Percentiles rank a stretch among this genome's conserved stretches.
Evolutionary conservation across 2,888 invertebrate genomes (phyloP).

Genomic region (Eudemis profundana): DNA sequence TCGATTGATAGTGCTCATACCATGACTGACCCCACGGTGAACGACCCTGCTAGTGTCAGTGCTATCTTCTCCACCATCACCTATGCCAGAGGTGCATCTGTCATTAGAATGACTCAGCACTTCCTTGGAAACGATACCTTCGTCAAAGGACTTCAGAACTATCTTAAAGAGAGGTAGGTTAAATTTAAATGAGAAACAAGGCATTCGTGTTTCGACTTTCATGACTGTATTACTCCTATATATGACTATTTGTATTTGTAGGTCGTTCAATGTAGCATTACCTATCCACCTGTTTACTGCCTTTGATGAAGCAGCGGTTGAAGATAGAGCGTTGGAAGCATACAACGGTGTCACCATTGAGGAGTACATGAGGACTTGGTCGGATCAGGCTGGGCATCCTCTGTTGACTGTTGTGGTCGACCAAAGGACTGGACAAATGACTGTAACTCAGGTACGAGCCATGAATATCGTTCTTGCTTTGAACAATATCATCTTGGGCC

Average conservation of each 20-base stretch:
- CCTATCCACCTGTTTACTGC: slow-evolving; percentile 82
- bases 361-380: slow-evolving; percentile 86
- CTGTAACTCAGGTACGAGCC: slow-evolving; percentile 75
- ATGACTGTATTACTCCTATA: no score
- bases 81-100: slow-evolving; percentile 87
- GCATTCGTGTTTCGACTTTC: no score
- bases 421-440: slow-evolving; percentile 67
- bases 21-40: slow-evolving; percentile 82
- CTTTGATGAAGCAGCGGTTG: slow-evolving; percentile 70
- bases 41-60: slow-evolving; percentile 84
- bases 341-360: slow-evolving; percentile 68
- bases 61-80: slow-evolving; percentile 88
- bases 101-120: slow-evolving; percentile 89
- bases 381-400: slow-evolving; percentile 86
- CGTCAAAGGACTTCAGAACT: slow-evolving; percentile 79
- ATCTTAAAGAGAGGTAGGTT: slow-evolving; percentile 79
- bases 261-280: slow-evolving; percentile 72
- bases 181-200: not conserved
- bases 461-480: no score
- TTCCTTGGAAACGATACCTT: slow-evolving; percentile 84
- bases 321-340: slow-evolving; percentile 59
- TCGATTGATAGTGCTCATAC: slow-evolving; percentile 84
- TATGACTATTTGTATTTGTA: slow-evolving; percentile 48
- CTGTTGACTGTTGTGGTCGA: slow-evolving; percentile 79
- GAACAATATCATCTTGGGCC: no score